Conservation (phyloP, 2,797 vertebrate species). For the Enteromius paludinosus region DNA sequence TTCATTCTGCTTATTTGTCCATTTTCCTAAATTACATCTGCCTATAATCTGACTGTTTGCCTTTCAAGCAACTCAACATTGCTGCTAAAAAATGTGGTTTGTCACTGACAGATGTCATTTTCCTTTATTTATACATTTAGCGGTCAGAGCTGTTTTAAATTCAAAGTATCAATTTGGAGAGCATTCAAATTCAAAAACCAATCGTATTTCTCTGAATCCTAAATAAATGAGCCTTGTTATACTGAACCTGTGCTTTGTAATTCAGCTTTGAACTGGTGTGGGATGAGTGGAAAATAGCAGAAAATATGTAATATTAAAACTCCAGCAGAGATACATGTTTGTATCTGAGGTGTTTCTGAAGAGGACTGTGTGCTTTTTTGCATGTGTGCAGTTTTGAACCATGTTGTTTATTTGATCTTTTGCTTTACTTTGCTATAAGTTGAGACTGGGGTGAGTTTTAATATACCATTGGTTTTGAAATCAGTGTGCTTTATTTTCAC, state of each 20-base stretch:
- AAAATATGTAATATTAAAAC: conserved; percentile 28
- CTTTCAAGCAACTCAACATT: conserved; percentile 23
- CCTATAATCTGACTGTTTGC: conserved; percentile 10
- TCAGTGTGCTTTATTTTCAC: conserved; percentile 64
- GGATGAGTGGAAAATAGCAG: neutral
- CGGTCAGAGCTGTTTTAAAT: neutral
- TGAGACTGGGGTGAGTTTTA: conserved; percentile 80
- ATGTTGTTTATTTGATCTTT: conserved; percentile 71
- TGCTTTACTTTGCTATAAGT: conserved; percentile 74
- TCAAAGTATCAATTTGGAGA: neutral
- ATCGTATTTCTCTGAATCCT: conserved; percentile 7
- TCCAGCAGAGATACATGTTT: neutral
- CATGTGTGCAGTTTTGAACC: conserved; percentile 74
- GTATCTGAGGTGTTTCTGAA: conserved; percentile 60
- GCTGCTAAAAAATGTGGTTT: conserved; percentile 25
- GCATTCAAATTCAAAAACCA: neutral
- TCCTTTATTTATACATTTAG: conserved; percentile 14
- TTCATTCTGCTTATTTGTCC: conserved; percentile 12
- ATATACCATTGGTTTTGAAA: conserved; percentile 77
- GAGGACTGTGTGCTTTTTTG: conserved; percentile 64
- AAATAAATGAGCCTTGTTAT: conserved; percentile 18
- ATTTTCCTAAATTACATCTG: conserved; percentile 22
- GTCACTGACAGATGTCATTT: conserved; percentile 18
- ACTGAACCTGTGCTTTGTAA: conserved; percentile 25
- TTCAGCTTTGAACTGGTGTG: conserved; percentile 4